A percentile compares a stretch with the other conserved stretches of the same genome.
phyloP scores from a whole-genome alignment of 35 echinoderm and acorn worm genomes.

The Eucidaris tribuloides region DNA sequence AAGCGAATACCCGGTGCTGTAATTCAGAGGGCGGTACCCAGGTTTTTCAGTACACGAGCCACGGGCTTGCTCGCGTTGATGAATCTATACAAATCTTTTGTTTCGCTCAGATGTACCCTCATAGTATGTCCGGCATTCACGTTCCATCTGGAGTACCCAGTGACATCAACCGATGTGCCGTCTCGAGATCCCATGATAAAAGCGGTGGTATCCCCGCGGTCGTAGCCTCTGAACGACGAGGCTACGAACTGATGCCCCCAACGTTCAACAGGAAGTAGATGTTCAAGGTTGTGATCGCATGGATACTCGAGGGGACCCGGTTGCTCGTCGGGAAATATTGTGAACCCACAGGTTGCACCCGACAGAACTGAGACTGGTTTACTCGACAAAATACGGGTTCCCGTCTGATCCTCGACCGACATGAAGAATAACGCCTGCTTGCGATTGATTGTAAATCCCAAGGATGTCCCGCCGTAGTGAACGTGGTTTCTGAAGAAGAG shows the following conservation, averaged over 20 bases:
- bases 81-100: neutral
- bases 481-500: constrained; percentile 11
- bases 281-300: constrained; percentile 29
- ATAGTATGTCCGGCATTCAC: neutral
- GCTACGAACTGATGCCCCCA: constrained; percentile 13
- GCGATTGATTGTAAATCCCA: neutral
- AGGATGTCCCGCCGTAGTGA: constrained; percentile 4
- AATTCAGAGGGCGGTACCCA: neutral
- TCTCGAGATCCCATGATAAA: neutral
- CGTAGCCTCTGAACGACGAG: neutral
- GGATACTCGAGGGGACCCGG: neutral
- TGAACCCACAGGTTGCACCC: neutral
- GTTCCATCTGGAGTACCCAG: no score
- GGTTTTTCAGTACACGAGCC: neutral
- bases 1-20: neutral
- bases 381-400: constrained; percentile 23
- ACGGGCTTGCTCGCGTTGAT: neutral
- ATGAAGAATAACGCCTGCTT: constrained; percentile 31
- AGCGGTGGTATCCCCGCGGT: neutral
- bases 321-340: neutral
- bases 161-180: no score
- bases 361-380: constrained; percentile 25
- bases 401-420: constrained; percentile 13
- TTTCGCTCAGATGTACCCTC: neutral
- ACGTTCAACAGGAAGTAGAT: neutral